Conservation (phyloP, 2,888 invertebrate species). For the Phorcus lineatus region DNA sequence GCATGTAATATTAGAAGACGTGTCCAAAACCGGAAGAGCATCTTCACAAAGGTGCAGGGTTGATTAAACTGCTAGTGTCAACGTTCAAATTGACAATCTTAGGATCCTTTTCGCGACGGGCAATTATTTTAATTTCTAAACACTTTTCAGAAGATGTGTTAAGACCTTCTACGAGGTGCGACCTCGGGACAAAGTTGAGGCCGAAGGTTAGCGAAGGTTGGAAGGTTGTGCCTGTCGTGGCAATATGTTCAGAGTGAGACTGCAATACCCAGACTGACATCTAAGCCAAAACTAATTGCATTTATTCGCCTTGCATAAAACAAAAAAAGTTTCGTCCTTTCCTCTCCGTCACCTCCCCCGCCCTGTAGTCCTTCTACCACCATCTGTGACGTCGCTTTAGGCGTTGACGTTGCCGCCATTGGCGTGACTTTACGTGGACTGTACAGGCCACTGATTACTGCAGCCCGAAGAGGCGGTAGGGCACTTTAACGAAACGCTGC, state of each 20-base stretch:
- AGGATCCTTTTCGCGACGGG: too few species aligned
- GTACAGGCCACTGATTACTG: background rate
- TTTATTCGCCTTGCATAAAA: slow-evolving; percentile 23
- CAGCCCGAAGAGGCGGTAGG: background rate
- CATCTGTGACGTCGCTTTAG: slow-evolving; percentile 25
- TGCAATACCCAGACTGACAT: background rate
- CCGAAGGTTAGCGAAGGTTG: too few species aligned
- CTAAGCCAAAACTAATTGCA: slow-evolving; percentile 19
- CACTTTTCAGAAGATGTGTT: too few species aligned
- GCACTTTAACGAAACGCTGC: background rate
- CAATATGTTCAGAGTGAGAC: too few species aligned
- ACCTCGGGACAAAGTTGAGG: too few species aligned
- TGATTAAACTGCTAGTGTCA: too few species aligned
- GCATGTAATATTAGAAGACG: background rate
- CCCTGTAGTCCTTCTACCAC: background rate
- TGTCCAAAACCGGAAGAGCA: too few species aligned
- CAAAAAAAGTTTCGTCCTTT: slow-evolving; percentile 24
- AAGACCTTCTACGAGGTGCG: too few species aligned
- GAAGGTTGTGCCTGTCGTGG: too few species aligned
- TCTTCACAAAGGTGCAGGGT: too few species aligned
- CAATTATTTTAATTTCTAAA: too few species aligned
- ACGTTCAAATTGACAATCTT: too few species aligned
- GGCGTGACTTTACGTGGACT: background rate
- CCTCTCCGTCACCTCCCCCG: background rate
- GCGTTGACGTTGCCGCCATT: slow-evolving; percentile 9